phyloP scores from a whole-genome alignment of 2,797 vertebrate species.

The Propithecus deckenii region DNA sequence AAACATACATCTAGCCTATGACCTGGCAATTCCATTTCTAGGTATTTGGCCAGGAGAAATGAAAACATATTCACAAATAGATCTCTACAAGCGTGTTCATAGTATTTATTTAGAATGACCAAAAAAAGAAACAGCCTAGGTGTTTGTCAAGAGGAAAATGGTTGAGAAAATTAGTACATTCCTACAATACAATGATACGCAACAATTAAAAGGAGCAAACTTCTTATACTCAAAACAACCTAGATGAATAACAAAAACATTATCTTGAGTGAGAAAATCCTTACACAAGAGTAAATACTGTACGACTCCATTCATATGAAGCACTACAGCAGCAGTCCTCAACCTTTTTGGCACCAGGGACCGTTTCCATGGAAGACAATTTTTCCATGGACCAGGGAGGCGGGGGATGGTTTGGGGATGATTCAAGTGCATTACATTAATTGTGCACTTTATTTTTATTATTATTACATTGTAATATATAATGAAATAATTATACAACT shows the following conservation, averaged over 20 bases:
- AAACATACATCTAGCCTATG: not conserved
- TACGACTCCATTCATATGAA: not conserved
- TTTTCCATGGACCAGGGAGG: too few relatives aligned
- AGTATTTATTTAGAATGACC: conserved; percentile 15
- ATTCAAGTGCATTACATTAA: too few relatives aligned
- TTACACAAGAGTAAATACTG: not conserved
- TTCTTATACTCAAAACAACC: not conserved
- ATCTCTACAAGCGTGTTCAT: not conserved
- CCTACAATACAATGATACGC: not conserved
- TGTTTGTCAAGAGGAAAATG: conserved; percentile 26
- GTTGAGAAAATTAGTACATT: conserved; percentile 17
- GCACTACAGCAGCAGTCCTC: not conserved
- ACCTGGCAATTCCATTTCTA: conserved; percentile 8
- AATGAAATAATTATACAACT: too few relatives aligned
- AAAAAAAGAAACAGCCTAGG: not conserved
- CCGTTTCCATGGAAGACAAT: too few relatives aligned
- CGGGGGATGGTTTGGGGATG: too few relatives aligned
- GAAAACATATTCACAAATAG: conserved; percentile 23
- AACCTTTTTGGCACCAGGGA: too few relatives aligned
- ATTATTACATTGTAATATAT: too few relatives aligned
- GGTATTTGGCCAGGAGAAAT: not conserved
- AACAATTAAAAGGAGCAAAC: not conserved
- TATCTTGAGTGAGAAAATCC: not conserved
- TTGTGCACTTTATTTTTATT: too few relatives aligned
- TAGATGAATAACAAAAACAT: not conserved